Evolutionary conservation across 2,888 invertebrate genomes (phyloP).

Genomic region (Nephrotoma appendiculata): DNA sequence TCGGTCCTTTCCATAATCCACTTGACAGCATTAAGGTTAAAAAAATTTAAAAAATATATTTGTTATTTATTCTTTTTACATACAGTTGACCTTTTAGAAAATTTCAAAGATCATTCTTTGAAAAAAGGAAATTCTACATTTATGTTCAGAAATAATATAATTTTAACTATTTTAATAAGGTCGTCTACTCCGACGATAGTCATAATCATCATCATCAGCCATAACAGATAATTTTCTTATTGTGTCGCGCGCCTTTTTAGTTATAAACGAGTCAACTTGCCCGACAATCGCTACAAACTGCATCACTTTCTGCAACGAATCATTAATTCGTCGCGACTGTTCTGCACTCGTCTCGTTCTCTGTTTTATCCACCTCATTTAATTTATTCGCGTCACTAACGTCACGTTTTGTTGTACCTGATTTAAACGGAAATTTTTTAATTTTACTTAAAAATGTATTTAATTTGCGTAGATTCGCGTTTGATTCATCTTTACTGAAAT

Average conservation of each 20-base stretch:
- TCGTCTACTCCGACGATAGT: background rate
- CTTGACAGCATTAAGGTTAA: too few relatives aligned
- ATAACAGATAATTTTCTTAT: conserved; percentile 33
- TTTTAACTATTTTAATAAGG: background rate
- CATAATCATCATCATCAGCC: conserved; percentile 24
- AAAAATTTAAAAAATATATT: too few relatives aligned
- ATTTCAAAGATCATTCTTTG: too few relatives aligned
- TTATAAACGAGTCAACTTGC: conserved; percentile 35
- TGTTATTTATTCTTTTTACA: too few relatives aligned
- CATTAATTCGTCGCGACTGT: conserved; percentile 29
- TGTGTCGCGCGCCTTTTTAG: conserved; percentile 30
- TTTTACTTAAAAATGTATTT: background rate
- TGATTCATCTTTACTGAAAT: background rate
- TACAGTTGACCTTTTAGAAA: too few relatives aligned
- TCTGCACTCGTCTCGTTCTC: conserved; percentile 16
- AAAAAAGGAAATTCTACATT: too few relatives aligned
- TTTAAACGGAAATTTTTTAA: background rate
- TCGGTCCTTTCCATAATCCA: too few relatives aligned
- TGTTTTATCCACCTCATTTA: background rate
- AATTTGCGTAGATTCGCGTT: background rate
- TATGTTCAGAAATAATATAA: too few relatives aligned
- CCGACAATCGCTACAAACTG: conserved; percentile 36
- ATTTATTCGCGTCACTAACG: background rate
- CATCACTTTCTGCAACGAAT: conserved; percentile 35
- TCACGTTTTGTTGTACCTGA: background rate